These are phyloP conservation scores for Phrynocephalus versicolor DNA, from an alignment of 2,113 vertebrate species.

Conservation along the genomic window DNA sequence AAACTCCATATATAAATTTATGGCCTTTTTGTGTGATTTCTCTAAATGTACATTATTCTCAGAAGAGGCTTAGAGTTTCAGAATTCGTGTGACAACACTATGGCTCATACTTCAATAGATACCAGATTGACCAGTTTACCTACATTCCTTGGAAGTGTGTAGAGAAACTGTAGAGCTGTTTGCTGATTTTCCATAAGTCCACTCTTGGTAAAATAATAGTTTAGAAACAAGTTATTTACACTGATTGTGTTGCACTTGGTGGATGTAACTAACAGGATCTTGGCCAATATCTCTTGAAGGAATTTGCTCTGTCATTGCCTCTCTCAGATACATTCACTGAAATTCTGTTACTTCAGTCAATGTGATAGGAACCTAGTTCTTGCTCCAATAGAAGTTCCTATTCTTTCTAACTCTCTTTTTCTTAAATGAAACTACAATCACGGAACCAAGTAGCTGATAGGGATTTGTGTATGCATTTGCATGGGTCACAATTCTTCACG, in stretches of 20 bases:
- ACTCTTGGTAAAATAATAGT: background rate
- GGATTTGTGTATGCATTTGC: background rate
- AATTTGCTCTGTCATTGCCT: no score
- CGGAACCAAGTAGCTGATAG: no score
- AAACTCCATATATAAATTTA: slow-evolving; percentile 63
- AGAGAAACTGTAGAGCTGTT: background rate
- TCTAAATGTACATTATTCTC: slow-evolving; percentile 42
- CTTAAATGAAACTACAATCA: no score
- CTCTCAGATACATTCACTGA: no score
- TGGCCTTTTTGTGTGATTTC: slow-evolving; percentile 40
- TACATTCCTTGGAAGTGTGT: slow-evolving; percentile 29
- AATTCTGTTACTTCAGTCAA: no score
- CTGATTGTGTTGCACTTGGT: no score
- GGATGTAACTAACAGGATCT: no score
- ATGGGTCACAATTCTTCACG: background rate
- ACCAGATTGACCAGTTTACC: slow-evolving; percentile 15
- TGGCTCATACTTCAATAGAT: slow-evolving; percentile 39
- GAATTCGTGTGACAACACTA: slow-evolving; percentile 22
- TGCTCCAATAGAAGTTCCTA: background rate
- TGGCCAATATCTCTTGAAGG: no score
- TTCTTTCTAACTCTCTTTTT: no score
- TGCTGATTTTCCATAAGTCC: background rate
- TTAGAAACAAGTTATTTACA: background rate
- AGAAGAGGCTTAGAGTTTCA: slow-evolving; percentile 31
- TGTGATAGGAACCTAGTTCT: no score